A percentile compares a stretch with the other conserved stretches of the same genome.
Evolutionary conservation across 2,113 vertebrate genomes (phyloP).

Genomic region (Trogon surrucura): DNA sequence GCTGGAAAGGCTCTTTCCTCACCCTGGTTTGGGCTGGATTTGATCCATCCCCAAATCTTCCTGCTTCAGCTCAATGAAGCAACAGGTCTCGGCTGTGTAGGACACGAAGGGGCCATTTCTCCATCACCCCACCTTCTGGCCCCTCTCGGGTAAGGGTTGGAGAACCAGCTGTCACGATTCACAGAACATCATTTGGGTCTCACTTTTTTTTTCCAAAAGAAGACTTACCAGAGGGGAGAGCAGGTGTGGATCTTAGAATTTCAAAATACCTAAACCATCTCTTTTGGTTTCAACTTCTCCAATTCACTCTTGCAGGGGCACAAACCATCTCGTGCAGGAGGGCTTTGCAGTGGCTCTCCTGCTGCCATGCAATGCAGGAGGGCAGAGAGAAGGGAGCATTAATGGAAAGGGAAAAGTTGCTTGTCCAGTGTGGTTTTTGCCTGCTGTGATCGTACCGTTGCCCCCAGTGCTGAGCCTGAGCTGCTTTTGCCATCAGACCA

Average conservation of each 20-base stretch:
- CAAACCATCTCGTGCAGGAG: fast-evolving
- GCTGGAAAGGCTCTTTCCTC: background rate
- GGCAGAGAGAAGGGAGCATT: background rate
- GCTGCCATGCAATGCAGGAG: background rate
- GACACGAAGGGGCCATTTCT: background rate
- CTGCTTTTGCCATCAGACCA: background rate
- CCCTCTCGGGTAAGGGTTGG: background rate
- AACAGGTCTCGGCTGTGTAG: background rate
- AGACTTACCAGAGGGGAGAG: background rate
- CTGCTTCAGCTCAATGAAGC: no score
- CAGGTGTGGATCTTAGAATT: background rate
- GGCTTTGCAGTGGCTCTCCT: background rate
- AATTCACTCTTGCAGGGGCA: background rate
- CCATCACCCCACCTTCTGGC: background rate
- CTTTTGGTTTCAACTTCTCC: background rate
- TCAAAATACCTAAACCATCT: background rate
- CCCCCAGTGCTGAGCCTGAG: background rate
- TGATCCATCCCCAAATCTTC: background rate
- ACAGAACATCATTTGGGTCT: background rate
- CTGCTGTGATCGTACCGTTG: fast-evolving
- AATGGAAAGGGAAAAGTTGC: background rate
- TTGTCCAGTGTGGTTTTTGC: background rate
- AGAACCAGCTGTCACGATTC: background rate
- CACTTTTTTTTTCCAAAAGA: background rate
- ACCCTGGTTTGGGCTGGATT: background rate